These are phyloP conservation scores for Stigmatopora nigra DNA, from an alignment of 2,113 vertebrate genomes.

Conservation along the genomic window DNA sequence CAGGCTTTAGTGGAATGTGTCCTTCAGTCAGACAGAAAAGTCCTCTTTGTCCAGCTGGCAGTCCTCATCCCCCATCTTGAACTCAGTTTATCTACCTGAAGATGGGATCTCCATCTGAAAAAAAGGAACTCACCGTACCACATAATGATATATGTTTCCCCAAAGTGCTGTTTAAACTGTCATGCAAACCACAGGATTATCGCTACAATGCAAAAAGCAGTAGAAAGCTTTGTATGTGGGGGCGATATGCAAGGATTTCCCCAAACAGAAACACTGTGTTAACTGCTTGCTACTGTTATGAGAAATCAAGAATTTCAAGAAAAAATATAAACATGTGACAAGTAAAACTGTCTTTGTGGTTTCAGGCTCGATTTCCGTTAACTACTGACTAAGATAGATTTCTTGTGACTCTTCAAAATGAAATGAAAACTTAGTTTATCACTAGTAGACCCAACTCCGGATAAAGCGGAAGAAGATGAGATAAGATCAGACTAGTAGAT, in stretches of 20 bases:
- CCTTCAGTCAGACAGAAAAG: conserved; percentile 33
- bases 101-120: conserved; percentile 8
- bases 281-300: not conserved
- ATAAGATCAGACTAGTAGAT: too few species aligned
- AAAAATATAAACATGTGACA: too few species aligned
- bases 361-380: too few species aligned
- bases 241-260: conserved; percentile 6
- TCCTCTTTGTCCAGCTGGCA: conserved; percentile 31
- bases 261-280: conserved; percentile 7
- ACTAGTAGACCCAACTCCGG: too few species aligned
- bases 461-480: too few species aligned
- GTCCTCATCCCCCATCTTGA: conserved; percentile 16
- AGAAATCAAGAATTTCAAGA: not conserved
- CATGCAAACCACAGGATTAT: not conserved
- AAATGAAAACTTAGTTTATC: too few species aligned
- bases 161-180: not conserved
- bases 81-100: conserved; percentile 38
- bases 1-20: conserved; percentile 56
- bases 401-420: too few species aligned
- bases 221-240: not conserved
- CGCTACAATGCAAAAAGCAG: conserved; percentile 6
- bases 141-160: not conserved
- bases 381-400: too few species aligned
- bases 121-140: not conserved
- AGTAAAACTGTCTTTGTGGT: too few species aligned